A percentile compares a stretch with the other conserved stretches of the same genome.
Evolutionary conservation across 1,140 invertebrate genomes (phyloP).

Genomic region (Caerostris extrusa): DNA sequence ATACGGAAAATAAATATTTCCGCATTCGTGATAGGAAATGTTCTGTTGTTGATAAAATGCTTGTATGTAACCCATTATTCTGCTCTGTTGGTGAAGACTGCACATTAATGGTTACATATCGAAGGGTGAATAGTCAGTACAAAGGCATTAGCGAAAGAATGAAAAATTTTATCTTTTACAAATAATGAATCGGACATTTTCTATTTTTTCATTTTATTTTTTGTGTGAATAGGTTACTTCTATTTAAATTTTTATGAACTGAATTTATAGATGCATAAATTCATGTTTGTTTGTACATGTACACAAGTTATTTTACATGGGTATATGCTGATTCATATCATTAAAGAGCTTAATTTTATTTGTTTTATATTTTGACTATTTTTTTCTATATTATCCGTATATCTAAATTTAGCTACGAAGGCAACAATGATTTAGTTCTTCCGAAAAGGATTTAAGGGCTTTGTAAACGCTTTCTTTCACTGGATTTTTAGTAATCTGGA

Average conservation of each 20-base stretch:
- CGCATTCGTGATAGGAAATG: slow-evolving; percentile 7
- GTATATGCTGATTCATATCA: slow-evolving; percentile 43
- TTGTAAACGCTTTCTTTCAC: not conserved
- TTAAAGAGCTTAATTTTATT: not conserved
- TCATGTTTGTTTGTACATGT: not conserved
- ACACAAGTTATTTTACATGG: not conserved
- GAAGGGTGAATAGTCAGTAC: slow-evolving; percentile 21
- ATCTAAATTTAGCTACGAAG: slow-evolving; percentile 58
- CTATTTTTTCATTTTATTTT: slow-evolving; percentile 37
- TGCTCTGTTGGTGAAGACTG: not conserved
- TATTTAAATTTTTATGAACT: slow-evolving; percentile 48
- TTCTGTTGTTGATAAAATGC: slow-evolving; percentile 52
- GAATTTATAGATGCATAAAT: not conserved
- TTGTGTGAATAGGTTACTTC: slow-evolving; percentile 46
- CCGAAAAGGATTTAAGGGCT: slow-evolving; percentile 40
- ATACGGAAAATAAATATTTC: not conserved
- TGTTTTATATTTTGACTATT: slow-evolving; percentile 47
- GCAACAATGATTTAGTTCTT: slow-evolving; percentile 55
- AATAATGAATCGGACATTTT: not conserved
- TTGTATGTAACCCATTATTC: slow-evolving; percentile 22
- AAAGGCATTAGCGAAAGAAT: slow-evolving; percentile 1
- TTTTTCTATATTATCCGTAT: not conserved
- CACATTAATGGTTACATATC: slow-evolving; percentile 57
- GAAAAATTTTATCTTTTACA: slow-evolving; percentile 17
- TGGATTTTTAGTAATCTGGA: not conserved